Evolutionary conservation across 2,113 vertebrate species (phyloP).

Genomic region (Patagioenas fasciata): DNA sequence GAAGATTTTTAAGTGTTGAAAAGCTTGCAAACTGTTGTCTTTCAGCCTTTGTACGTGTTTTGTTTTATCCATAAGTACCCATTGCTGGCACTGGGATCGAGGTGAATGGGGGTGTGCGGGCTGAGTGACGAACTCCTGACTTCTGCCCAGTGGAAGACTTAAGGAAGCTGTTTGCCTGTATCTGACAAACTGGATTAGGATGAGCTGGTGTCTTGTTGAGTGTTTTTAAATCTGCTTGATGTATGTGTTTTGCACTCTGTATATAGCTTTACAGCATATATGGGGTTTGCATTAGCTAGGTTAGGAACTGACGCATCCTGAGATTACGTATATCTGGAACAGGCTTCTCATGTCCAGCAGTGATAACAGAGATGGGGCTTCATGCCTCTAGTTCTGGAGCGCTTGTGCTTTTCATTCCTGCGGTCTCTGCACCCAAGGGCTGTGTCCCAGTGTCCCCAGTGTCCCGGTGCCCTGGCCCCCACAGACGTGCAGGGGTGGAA

Average conservation of each 20-base stretch:
- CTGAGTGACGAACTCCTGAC: neutral
- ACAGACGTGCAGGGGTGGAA: accelerated
- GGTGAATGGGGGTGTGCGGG: neutral
- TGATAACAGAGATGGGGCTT: neutral
- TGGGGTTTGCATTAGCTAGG: neutral
- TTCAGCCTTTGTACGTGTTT: neutral
- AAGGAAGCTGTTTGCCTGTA: accelerated
- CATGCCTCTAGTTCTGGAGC: accelerated
- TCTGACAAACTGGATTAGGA: neutral
- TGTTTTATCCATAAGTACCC: neutral
- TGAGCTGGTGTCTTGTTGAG: neutral
- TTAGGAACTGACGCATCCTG: neutral
- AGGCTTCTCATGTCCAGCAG: accelerated
- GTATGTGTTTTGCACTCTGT: neutral
- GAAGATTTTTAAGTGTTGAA: neutral
- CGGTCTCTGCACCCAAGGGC: neutral
- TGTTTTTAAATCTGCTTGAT: neutral
- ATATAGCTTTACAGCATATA: neutral
- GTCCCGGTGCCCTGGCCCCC: accelerated
- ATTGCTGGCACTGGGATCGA: accelerated
- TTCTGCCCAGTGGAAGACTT: accelerated
- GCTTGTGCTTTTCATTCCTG: accelerated
- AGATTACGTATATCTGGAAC: accelerated
- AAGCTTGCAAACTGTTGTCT: neutral
- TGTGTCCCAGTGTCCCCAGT: no score